A percentile compares a stretch with the other conserved stretches of the same genome.
phyloP scores from a whole-genome alignment of 2,797 vertebrate species.

The Acanthurus leucopareius region DNA sequence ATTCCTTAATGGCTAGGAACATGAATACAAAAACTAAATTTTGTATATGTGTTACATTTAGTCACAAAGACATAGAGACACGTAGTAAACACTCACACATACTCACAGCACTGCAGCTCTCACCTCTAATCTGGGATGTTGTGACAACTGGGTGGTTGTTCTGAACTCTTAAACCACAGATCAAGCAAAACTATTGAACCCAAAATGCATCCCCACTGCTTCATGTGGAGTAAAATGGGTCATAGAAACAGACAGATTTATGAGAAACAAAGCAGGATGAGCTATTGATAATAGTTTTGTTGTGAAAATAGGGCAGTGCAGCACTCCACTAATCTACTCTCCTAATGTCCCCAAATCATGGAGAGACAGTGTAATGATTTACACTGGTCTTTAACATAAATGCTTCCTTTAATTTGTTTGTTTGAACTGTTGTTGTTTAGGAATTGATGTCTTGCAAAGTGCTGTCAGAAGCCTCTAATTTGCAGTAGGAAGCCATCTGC shows the following conservation, averaged over 20 bases:
- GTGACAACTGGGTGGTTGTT: constrained; percentile 51
- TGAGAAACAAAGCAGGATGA: neutral
- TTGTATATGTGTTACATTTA: constrained; percentile 20
- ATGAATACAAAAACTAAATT: constrained; percentile 24
- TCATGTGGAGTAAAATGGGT: constrained; percentile 30
- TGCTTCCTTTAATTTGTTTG: constrained; percentile 6
- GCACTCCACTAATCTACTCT: neutral
- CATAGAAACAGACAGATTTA: constrained; percentile 19
- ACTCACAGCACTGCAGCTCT: constrained; percentile 16
- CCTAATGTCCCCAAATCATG: neutral
- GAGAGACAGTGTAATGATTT: neutral
- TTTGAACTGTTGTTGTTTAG: constrained; percentile 37
- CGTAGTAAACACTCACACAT: neutral
- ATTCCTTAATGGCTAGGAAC: neutral
- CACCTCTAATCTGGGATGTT: constrained; percentile 56
- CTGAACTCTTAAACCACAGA: constrained; percentile 55
- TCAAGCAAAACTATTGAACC: constrained; percentile 41
- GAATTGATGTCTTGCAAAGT: constrained; percentile 15
- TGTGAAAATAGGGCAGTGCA: neutral
- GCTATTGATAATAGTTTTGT: constrained; percentile 2
- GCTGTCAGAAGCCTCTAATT: constrained; percentile 31
- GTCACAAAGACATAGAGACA: constrained; percentile 24
- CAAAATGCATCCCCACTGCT: constrained; percentile 51
- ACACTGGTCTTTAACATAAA: constrained; percentile 5
- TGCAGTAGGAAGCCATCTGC: constrained; percentile 53